Evolutionary conservation across 2,113 vertebrate genomes (phyloP).

Genomic region (Sinocyclocheilus grahami): DNA sequence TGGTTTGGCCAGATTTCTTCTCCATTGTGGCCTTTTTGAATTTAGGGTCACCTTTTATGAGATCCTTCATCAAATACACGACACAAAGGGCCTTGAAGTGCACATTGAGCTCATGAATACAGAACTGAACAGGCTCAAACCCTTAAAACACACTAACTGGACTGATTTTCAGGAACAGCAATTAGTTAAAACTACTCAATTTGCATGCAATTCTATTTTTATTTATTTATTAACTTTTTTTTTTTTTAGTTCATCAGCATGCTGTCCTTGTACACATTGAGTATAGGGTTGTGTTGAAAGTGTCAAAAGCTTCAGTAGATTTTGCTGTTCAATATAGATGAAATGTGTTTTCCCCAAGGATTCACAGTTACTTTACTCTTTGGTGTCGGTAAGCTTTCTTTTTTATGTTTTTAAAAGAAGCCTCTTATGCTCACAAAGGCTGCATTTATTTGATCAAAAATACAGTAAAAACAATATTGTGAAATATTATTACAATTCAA

Average conservation of each 20-base stretch:
- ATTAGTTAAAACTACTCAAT: too few relatives aligned
- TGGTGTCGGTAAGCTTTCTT: too few relatives aligned
- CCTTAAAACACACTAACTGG: too few relatives aligned
- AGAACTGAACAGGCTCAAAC: too few relatives aligned
- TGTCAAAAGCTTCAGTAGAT: neutral
- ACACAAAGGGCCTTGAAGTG: neutral
- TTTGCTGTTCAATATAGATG: neutral
- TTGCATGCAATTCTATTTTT: too few relatives aligned
- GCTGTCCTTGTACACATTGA: neutral
- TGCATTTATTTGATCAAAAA: neutral
- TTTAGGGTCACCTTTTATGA: constrained; percentile 2
- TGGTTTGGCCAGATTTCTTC: neutral
- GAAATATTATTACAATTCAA: too few relatives aligned
- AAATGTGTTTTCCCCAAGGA: neutral
- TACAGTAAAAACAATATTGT: too few relatives aligned
- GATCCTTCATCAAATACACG: neutral
- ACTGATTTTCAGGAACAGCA: too few relatives aligned
- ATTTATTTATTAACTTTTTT: too few relatives aligned
- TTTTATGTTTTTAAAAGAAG: too few relatives aligned
- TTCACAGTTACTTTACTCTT: neutral
- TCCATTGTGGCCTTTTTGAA: neutral
- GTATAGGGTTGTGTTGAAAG: neutral
- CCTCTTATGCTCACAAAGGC: neutral
- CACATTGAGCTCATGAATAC: neutral
- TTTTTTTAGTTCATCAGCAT: neutral